Percentiles rank a stretch among this genome's conserved stretches.
Evolutionary conservation across 2,888 invertebrate species (phyloP).

Genomic region (Caenorhabditis virilis): DNA sequence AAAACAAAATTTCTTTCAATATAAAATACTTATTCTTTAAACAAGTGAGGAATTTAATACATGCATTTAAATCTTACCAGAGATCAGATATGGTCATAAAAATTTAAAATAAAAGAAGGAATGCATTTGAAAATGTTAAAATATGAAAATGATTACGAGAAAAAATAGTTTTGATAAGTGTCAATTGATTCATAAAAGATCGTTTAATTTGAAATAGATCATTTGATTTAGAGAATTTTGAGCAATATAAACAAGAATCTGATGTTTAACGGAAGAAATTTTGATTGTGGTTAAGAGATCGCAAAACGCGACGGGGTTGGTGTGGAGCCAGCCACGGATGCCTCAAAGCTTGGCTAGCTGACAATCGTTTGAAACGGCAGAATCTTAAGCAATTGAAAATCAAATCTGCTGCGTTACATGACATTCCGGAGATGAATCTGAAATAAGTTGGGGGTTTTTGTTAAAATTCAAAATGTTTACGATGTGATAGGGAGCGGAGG

Average conservation of each 20-base stretch:
- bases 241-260: no score
- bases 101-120: no score
- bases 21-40: no score
- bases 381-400: slow-evolving; percentile 40
- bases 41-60: no score
- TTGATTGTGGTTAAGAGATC: neutral
- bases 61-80: no score
- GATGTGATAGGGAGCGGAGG: slow-evolving; percentile 5
- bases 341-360: slow-evolving; percentile 47
- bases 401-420: slow-evolving; percentile 10
- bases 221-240: no score
- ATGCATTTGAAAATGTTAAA: neutral
- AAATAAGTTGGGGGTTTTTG: neutral
- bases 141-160: neutral
- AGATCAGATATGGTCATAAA: no score
- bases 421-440: slow-evolving; percentile 19
- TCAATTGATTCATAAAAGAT: no score
- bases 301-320: slow-evolving; percentile 1
- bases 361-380: slow-evolving; percentile 37
- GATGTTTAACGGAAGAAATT: no score
- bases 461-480: neutral
- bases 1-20: no score
- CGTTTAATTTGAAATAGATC: no score
- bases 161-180: no score
- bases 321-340: slow-evolving; percentile 25